Percentiles rank a stretch among this genome's conserved stretches.
phyloP scores from a whole-genome alignment of 2,888 invertebrate species.

The Pterostichus niger region DNA sequence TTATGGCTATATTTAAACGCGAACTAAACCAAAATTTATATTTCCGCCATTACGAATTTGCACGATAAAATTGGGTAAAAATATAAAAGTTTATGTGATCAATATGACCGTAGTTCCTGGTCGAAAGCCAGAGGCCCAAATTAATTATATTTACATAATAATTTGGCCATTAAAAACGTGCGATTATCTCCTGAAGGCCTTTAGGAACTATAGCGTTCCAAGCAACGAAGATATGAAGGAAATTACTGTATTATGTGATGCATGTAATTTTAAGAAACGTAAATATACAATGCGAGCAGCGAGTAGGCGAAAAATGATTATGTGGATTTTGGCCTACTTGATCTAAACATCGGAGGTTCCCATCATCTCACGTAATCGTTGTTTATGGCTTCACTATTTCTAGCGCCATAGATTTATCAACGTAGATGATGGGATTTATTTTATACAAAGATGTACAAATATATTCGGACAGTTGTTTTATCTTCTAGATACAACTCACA shows the following conservation, averaged over 20 bases:
- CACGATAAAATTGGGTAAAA: neutral
- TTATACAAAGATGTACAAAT: too few species aligned
- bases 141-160: slow-evolving; percentile 63
- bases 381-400: slow-evolving; percentile 29
- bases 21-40: neutral
- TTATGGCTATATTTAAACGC: neutral
- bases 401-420: slow-evolving; percentile 21
- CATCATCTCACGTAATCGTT: slow-evolving; percentile 17
- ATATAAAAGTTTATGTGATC: neutral
- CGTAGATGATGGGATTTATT: neutral
- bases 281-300: slow-evolving; percentile 47
- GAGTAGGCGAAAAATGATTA: slow-evolving; percentile 46
- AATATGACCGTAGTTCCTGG: slow-evolving; percentile 4
- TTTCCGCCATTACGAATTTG: neutral
- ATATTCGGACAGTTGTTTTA: too few species aligned
- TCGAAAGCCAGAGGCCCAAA: slow-evolving; percentile 36
- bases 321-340: slow-evolving; percentile 47
- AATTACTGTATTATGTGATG: slow-evolving; percentile 54
- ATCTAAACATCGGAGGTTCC: slow-evolving; percentile 49
- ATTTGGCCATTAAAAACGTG: slow-evolving; percentile 57
- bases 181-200: slow-evolving; percentile 49
- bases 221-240: slow-evolving; percentile 24
- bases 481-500: too few species aligned
- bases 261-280: slow-evolving; percentile 51
- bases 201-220: slow-evolving; percentile 35